These are phyloP conservation scores for Cylloceria caligata DNA, from an alignment of 2,888 invertebrate genomes.

Conservation along the genomic window DNA sequence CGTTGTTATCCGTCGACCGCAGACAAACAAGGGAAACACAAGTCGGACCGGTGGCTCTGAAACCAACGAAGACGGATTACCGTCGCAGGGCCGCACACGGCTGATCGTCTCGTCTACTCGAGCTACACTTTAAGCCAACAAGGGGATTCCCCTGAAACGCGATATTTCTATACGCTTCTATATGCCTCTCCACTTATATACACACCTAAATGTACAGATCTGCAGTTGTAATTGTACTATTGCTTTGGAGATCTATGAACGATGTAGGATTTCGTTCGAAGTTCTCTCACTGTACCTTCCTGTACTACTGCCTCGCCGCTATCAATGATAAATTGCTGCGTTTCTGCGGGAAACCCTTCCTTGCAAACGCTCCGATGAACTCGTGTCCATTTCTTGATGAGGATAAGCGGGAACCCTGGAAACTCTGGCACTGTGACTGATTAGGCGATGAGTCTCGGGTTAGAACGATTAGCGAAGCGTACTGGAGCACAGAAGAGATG, in stretches of 20 bases:
- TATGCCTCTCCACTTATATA: constrained; percentile 4
- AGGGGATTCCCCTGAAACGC: constrained; percentile 51
- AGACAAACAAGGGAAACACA: constrained; percentile 79
- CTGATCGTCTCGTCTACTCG: constrained; percentile 64
- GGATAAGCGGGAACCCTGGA: constrained; percentile 31
- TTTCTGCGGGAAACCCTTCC: constrained; percentile 12
- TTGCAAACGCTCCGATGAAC: constrained; percentile 44
- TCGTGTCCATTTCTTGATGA: constrained; percentile 46
- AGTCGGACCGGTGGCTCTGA: constrained; percentile 70
- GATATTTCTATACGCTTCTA: constrained; percentile 29
- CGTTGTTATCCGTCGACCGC: constrained; percentile 74
- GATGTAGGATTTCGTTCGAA: constrained; percentile 25
- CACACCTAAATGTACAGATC: constrained; percentile 21
- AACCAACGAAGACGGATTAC: constrained; percentile 80
- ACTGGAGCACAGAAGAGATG: not conserved
- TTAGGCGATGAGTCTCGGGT: constrained; percentile 41
- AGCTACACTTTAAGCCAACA: constrained; percentile 49
- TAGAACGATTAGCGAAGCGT: constrained; percentile 50
- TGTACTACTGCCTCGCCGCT: not conserved
- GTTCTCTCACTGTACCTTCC: constrained; percentile 21
- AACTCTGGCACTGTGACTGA: constrained; percentile 55
- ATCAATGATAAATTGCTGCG: constrained; percentile 58
- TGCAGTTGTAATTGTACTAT: constrained; percentile 8
- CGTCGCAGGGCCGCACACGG: constrained; percentile 63
- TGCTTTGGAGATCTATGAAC: not conserved